These are phyloP conservation scores for Helicoverpa zea DNA, from an alignment of 1,140 invertebrate species.

Conservation along the genomic window DNA sequence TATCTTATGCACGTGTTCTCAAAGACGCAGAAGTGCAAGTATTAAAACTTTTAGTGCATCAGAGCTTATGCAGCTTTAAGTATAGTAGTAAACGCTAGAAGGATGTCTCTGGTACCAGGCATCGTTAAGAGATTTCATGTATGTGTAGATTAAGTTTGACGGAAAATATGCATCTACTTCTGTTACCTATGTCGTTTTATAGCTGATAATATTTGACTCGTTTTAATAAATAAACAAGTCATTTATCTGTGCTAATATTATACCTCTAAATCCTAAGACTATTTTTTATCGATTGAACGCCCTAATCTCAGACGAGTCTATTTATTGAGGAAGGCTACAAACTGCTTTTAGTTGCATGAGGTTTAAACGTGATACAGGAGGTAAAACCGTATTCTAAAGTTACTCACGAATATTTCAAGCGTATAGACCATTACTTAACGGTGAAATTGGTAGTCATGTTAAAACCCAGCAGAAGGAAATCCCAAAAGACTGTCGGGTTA, in stretches of 20 bases:
- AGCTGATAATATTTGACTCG: too few species aligned
- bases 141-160: background rate
- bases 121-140: background rate
- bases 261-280: too few species aligned
- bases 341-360: too few species aligned
- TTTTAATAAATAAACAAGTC: too few species aligned
- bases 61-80: conserved; percentile 12
- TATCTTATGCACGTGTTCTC: background rate
- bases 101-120: background rate
- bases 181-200: background rate
- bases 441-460: conserved; percentile 51
- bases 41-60: conserved; percentile 22
- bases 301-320: too few species aligned
- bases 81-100: conserved; percentile 14
- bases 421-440: conserved; percentile 40
- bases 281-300: too few species aligned
- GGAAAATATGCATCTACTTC: background rate
- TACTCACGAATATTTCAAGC: background rate
- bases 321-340: too few species aligned
- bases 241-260: too few species aligned
- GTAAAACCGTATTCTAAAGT: too few species aligned
- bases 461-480: conserved; percentile 64
- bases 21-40: conserved; percentile 3
- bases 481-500: conserved; percentile 68
- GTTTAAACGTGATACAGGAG: too few species aligned